A percentile compares a stretch with the other conserved stretches of the same genome.
phyloP scores from a whole-genome alignment of 2,888 invertebrate genomes.

The Noctua comes region DNA sequence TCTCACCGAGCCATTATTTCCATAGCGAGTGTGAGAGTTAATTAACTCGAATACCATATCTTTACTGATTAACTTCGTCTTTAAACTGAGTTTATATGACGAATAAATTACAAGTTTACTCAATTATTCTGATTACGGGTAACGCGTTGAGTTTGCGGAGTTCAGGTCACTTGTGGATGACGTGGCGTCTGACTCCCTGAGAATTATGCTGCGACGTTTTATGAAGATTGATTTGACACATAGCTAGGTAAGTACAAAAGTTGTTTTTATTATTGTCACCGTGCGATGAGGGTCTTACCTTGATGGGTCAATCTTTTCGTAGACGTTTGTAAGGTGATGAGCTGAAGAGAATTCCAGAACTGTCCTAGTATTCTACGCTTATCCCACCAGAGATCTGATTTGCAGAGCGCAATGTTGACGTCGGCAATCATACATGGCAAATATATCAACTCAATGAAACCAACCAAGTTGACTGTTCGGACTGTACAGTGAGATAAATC shows the following conservation, averaged over 20 bases:
- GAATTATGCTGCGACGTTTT: conserved; percentile 1
- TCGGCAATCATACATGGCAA: neutral
- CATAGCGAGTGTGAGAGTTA: conserved; percentile 76
- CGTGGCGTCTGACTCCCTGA: conserved; percentile 16
- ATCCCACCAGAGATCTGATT: neutral
- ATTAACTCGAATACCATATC: conserved; percentile 80
- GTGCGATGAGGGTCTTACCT: neutral
- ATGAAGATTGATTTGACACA: conserved; percentile 1
- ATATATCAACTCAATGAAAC: neutral
- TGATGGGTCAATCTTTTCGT: neutral
- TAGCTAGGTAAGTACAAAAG: neutral
- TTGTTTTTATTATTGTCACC: too few species aligned
- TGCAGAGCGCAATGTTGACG: neutral
- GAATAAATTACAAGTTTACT: conserved; percentile 70
- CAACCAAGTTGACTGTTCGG: neutral
- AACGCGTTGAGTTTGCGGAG: conserved; percentile 40
- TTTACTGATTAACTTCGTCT: conserved; percentile 78
- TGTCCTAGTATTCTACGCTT: neutral
- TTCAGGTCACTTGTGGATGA: conserved; percentile 39
- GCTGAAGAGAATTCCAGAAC: neutral
- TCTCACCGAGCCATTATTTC: conserved; percentile 74
- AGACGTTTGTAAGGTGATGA: neutral
- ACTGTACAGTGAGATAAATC: neutral
- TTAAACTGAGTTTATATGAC: conserved; percentile 69
- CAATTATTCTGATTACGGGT: conserved; percentile 64